Percentiles rank a stretch among this genome's conserved stretches.
Conservation (phyloP, 2,888 invertebrate genomes). For the Volucella bombylans region DNA sequence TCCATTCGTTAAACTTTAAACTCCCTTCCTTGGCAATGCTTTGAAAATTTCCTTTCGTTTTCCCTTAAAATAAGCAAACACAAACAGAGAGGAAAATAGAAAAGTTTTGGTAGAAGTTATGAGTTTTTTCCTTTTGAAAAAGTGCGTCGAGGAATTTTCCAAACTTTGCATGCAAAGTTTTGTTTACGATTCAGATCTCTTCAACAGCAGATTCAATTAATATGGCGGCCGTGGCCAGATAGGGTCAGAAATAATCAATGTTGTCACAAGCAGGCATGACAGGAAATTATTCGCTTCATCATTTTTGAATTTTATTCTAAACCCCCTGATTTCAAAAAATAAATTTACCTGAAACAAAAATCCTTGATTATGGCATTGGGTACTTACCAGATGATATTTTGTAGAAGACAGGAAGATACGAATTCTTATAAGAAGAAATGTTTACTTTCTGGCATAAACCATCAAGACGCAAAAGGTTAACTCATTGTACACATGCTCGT, state of each 20-base stretch:
- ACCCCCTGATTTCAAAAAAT: too few species aligned
- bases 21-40: constrained; percentile 29
- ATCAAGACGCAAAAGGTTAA: too few species aligned
- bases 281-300: constrained; percentile 32
- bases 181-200: constrained; percentile 33
- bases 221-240: constrained; percentile 22
- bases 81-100: constrained; percentile 13
- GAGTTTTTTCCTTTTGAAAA: constrained; percentile 28
- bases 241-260: constrained; percentile 36
- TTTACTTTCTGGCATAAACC: too few species aligned
- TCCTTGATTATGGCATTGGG: too few species aligned
- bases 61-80: constrained; percentile 32
- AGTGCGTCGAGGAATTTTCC: constrained; percentile 30
- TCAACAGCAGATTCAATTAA: constrained; percentile 56
- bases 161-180: constrained; percentile 49
- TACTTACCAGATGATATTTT: too few species aligned
- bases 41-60: constrained; percentile 48
- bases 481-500: too few species aligned
- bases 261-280: constrained; percentile 57
- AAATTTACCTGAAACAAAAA: too few species aligned
- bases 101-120: constrained; percentile 44
- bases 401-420: too few species aligned
- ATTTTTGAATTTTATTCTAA: not conserved
- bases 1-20: constrained; percentile 21
- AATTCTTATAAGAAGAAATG: too few species aligned